A percentile compares a stretch with the other conserved stretches of the same genome.
Evolutionary conservation across 2,113 vertebrate genomes (phyloP).

Genomic region (Poeciliopsis retropinna): DNA sequence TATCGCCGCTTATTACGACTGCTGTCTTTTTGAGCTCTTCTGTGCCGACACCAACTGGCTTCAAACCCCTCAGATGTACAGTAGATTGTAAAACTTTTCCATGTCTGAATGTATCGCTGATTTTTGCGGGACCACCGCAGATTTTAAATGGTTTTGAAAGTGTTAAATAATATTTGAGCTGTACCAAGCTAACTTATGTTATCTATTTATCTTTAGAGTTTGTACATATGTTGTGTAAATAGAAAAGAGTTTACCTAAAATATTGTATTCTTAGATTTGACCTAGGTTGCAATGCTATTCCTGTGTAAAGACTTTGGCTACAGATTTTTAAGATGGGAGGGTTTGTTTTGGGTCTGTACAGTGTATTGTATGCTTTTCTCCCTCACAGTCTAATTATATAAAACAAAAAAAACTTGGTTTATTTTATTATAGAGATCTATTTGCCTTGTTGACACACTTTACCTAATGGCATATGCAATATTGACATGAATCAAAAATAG

Average conservation of each 20-base stretch:
- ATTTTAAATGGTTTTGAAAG: slow-evolving; percentile 34
- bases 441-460: slow-evolving; percentile 85
- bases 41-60: slow-evolving; percentile 39
- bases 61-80: slow-evolving; percentile 44
- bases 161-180: slow-evolving; percentile 43
- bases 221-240: slow-evolving; percentile 73
- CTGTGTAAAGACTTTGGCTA: slow-evolving; percentile 69
- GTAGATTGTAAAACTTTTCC: slow-evolving; percentile 82
- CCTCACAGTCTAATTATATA: slow-evolving; percentile 48
- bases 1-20: background rate
- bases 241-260: slow-evolving; percentile 63
- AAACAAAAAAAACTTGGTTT: slow-evolving; percentile 51
- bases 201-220: slow-evolving; percentile 70
- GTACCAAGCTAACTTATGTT: slow-evolving; percentile 29
- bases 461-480: slow-evolving; percentile 92
- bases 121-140: slow-evolving; percentile 42
- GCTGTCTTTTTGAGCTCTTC: slow-evolving; percentile 1
- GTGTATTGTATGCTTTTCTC: slow-evolving; percentile 59
- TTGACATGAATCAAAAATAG: slow-evolving; percentile 85
- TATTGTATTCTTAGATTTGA: slow-evolving; percentile 67
- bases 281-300: slow-evolving; percentile 58
- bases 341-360: slow-evolving; percentile 50
- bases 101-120: slow-evolving; percentile 88
- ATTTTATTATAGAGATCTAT: slow-evolving; percentile 72
- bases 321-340: slow-evolving; percentile 50